Evolutionary conservation across 2,113 vertebrate genomes (phyloP).

Genomic region (Spilogale gracilis): DNA sequence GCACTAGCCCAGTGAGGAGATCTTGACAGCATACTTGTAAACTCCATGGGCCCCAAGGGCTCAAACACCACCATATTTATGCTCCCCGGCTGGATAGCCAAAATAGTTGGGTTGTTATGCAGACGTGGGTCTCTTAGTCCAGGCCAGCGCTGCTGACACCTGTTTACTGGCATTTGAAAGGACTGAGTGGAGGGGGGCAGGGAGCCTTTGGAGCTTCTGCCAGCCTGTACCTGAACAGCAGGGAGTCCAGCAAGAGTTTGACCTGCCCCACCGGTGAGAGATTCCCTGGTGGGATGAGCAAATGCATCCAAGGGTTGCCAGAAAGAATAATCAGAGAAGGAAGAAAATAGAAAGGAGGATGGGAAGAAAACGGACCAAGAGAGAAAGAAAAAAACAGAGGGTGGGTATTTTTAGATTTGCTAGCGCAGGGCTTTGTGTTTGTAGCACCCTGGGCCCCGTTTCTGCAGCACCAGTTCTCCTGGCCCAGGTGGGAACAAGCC

Average conservation of each 20-base stretch:
- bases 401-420: constrained; percentile 78
- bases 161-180: constrained; percentile 91
- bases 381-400: constrained; percentile 55
- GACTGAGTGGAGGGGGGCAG: constrained; percentile 64
- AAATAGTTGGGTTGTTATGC: constrained; percentile 87
- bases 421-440: constrained; percentile 46
- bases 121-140: constrained; percentile 83
- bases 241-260: background rate
- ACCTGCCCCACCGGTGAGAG: background rate
- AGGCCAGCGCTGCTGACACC: constrained; percentile 88
- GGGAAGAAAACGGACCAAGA: constrained; percentile 63
- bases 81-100: constrained; percentile 84
- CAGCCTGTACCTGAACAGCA: constrained; percentile 74
- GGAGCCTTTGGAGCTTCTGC: constrained; percentile 47
- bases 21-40: constrained; percentile 92
- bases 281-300: background rate
- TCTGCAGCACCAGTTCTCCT: background rate
- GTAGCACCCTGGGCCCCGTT: background rate
- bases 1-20: constrained; percentile 87
- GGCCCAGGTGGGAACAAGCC: background rate
- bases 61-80: constrained; percentile 91
- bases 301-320: background rate
- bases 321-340: constrained; percentile 47
- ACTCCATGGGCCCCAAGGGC: constrained; percentile 90
- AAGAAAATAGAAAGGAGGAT: constrained; percentile 52